Evolutionary conservation across 2,888 invertebrate genomes (phyloP).

Genomic region (Leptothorax acervorum): DNA sequence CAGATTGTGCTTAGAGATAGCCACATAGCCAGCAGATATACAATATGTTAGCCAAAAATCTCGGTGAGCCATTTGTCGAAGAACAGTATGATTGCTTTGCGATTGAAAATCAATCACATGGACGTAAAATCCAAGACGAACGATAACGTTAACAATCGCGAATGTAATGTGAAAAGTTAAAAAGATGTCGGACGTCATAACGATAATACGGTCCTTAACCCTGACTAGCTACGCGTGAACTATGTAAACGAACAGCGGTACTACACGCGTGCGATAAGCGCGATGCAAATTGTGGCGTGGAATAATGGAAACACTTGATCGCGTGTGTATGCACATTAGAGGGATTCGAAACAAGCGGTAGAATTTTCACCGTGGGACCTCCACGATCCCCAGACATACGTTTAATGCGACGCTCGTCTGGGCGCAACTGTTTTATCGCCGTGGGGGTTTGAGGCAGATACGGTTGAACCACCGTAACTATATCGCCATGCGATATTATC

Average conservation of each 20-base stretch:
- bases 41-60: neutral
- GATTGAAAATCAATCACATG: neutral
- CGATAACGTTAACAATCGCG: neutral
- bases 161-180: conserved; percentile 7
- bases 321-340: conserved; percentile 48
- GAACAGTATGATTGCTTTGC: neutral
- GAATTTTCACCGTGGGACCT: conserved; percentile 71
- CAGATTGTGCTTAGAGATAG: neutral
- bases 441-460: conserved; percentile 7
- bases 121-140: neutral
- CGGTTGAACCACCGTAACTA: conserved; percentile 29
- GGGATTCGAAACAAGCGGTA: conserved; percentile 56
- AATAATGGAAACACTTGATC: conserved; percentile 53
- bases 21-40: neutral
- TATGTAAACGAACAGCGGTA: conserved; percentile 1
- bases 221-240: too few relatives aligned
- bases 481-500: conserved; percentile 55
- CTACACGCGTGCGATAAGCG: conserved; percentile 20
- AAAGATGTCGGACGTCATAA: neutral
- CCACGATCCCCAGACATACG: conserved; percentile 54
- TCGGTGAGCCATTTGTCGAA: neutral
- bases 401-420: conserved; percentile 66
- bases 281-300: conserved; percentile 27
- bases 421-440: conserved; percentile 60
- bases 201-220: neutral